These are phyloP conservation scores for Strongylocentrotus purpuratus DNA, from an alignment of 35 echinoderm and acorn worm species.

Conservation along the genomic window DNA sequence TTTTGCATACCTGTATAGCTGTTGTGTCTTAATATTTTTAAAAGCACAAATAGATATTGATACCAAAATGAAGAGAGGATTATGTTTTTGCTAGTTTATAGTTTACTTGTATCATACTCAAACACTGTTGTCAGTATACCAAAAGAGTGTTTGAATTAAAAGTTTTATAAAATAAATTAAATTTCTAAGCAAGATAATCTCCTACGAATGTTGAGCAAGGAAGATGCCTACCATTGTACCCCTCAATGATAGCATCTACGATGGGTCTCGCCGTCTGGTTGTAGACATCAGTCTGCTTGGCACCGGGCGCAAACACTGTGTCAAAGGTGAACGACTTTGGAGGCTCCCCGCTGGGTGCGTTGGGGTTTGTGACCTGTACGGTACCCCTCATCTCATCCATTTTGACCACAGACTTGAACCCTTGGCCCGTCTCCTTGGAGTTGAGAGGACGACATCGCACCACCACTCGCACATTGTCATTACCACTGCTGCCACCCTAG, in stretches of 20 bases:
- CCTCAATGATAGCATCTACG: slow-evolving; percentile 96
- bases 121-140: no score
- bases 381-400: slow-evolving; percentile 87
- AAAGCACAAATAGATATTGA: no score
- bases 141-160: no score
- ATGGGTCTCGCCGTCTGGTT: slow-evolving; percentile 96
- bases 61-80: no score
- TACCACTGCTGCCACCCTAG: not conserved
- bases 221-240: slow-evolving; percentile 87
- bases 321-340: slow-evolving; percentile 96
- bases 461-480: slow-evolving; percentile 92
- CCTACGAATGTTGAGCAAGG: not conserved
- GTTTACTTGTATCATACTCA: no score
- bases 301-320: slow-evolving; percentile 83
- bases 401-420: slow-evolving; percentile 78
- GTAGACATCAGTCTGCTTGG: slow-evolving; percentile 96
- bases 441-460: slow-evolving; percentile 96
- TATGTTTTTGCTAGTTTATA: no score
- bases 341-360: slow-evolving; percentile 80
- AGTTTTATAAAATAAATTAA: not conserved
- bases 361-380: slow-evolving; percentile 78
- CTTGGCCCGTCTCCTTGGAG: slow-evolving; percentile 80
- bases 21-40: no score
- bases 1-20: no score
- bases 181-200: not conserved